phyloP scores from a whole-genome alignment of 2,888 invertebrate genomes.

The Sinopyrophorus schimmeli region DNA sequence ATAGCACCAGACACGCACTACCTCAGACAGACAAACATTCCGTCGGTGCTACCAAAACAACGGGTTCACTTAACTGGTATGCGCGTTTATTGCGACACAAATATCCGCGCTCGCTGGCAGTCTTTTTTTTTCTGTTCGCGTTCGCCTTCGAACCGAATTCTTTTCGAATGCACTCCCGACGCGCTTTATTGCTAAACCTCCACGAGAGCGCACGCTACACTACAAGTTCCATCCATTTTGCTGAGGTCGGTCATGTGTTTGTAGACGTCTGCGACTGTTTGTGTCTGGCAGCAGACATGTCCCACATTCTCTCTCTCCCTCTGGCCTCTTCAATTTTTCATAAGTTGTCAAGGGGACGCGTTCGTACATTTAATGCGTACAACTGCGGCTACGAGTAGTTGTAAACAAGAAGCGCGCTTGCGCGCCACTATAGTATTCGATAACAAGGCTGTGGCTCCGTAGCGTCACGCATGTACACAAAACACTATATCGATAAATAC shows the following conservation, averaged over 20 bases:
- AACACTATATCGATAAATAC: conserved; percentile 30
- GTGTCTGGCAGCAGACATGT: conserved; percentile 40
- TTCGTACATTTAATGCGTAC: conserved; percentile 14
- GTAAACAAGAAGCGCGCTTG: conserved; percentile 60
- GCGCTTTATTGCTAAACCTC: conserved; percentile 21
- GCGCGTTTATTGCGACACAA: conserved; percentile 23
- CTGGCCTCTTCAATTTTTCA: conserved; percentile 29
- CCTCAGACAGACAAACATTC: conserved; percentile 32
- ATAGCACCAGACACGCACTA: conserved; percentile 34
- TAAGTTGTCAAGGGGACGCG: conserved; percentile 9
- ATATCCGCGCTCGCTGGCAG: too few species aligned
- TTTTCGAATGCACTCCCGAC: conserved; percentile 24
- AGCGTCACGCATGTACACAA: conserved; percentile 38
- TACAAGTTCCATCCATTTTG: conserved; percentile 46
- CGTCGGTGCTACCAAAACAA: conserved; percentile 27
- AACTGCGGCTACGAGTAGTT: conserved; percentile 44
- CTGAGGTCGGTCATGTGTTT: conserved; percentile 50
- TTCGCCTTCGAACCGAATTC: too few species aligned
- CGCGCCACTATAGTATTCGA: conserved; percentile 54
- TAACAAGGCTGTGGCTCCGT: conserved; percentile 44
- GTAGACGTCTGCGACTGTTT: conserved; percentile 47
- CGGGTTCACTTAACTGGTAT: conserved; percentile 23
- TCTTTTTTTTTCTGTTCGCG: too few species aligned
- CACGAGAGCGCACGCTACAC: conserved; percentile 30
- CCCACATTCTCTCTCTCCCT: conserved; percentile 28